These are phyloP conservation scores for Hemitrygon akajei DNA, from an alignment of 2,797 vertebrate genomes.

Conservation along the genomic window DNA sequence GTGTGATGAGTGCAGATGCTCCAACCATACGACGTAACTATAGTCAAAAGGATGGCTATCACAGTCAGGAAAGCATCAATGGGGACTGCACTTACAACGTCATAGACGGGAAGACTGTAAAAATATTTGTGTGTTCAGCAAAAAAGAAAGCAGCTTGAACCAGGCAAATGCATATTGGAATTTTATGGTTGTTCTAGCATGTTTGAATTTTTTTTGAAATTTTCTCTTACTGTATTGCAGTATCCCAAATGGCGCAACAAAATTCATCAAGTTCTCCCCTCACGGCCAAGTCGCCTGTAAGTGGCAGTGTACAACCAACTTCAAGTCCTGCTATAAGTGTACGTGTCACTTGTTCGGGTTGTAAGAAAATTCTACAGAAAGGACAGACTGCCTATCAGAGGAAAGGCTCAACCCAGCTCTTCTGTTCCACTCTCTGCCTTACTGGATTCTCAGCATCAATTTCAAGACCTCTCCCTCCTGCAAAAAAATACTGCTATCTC, in stretches of 20 bases:
- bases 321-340: constrained; percentile 60
- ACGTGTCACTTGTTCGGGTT: constrained; percentile 79
- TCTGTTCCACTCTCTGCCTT: constrained; percentile 93
- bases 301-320: constrained; percentile 58
- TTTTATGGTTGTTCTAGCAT: background rate
- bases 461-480: constrained; percentile 54
- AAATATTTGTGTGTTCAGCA: background rate
- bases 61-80: background rate
- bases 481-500: constrained; percentile 73
- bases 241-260: constrained; percentile 10
- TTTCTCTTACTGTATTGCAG: constrained; percentile 19
- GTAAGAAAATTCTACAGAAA: constrained; percentile 83
- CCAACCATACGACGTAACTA: too few species aligned
- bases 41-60: background rate
- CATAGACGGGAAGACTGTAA: too few species aligned
- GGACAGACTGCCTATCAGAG: constrained; percentile 96
- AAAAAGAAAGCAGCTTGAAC: background rate
- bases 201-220: background rate
- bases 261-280: background rate
- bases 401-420: constrained; percentile 86
- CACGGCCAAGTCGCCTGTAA: constrained; percentile 50
- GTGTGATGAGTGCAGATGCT: background rate
- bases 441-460: constrained; percentile 79
- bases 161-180: background rate
- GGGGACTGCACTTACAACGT: background rate